Conservation (phyloP, 2,888 invertebrate species). For the Melipona beecheii region DNA sequence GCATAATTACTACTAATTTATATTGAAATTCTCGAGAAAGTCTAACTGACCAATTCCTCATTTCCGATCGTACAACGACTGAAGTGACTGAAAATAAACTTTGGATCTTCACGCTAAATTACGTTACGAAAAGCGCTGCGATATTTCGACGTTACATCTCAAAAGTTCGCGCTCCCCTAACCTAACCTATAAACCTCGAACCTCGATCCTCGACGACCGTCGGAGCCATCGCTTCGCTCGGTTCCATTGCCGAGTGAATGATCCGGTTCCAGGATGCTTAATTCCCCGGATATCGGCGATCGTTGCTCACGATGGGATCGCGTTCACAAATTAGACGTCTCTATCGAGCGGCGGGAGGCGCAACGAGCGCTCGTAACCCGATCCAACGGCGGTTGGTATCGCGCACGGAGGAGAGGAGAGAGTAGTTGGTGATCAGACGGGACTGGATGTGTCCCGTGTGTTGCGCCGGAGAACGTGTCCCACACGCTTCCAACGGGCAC, state of each 20-base stretch:
- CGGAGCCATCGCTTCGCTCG: no score
- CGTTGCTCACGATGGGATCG: slow-evolving; percentile 4
- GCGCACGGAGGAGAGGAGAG: slow-evolving; percentile 11
- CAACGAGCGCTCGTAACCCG: slow-evolving; percentile 47
- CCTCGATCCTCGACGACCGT: no score
- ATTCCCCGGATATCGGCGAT: slow-evolving; percentile 29
- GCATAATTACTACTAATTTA: no score
- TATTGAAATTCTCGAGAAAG: no score
- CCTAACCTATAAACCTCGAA: not conserved
- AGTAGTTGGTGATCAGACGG: slow-evolving; percentile 31
- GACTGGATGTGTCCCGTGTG: slow-evolving; percentile 21
- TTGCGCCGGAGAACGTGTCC: slow-evolving; percentile 24
- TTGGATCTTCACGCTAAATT: no score
- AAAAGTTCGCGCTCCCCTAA: no score
- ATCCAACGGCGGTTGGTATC: slow-evolving; percentile 38
- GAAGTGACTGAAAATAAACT: no score
- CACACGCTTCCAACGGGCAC: slow-evolving; percentile 70
- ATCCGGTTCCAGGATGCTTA: slow-evolving; percentile 16
- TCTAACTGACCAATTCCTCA: no score
- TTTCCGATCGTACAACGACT: no score
- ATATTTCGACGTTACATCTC: no score
- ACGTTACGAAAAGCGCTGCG: no score
- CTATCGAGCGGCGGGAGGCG: slow-evolving; percentile 31
- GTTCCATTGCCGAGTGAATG: not conserved
- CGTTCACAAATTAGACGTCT: slow-evolving; percentile 60